Conservation (phyloP, 2,113 vertebrate genomes). For the Progne subis region DNA sequence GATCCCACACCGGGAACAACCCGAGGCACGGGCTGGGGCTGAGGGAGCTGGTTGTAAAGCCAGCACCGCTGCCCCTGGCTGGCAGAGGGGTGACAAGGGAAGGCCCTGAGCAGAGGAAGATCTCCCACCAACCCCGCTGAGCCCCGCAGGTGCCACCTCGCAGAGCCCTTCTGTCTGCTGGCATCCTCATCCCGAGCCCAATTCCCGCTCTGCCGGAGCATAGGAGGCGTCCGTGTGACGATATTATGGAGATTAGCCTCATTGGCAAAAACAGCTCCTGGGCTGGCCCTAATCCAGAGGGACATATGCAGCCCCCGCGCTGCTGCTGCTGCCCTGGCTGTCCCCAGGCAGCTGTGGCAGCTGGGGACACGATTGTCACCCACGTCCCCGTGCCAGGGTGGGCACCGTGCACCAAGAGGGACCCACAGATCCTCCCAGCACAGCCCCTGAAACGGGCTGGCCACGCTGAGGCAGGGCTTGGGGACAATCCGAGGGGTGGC, state of each 20-base stretch:
- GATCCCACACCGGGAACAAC: neutral
- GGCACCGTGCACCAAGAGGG: fast-evolving
- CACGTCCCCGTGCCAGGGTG: fast-evolving
- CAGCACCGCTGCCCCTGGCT: fast-evolving
- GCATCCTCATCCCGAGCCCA: neutral
- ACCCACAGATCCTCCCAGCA: neutral
- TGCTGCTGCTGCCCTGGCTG: neutral
- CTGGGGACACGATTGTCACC: neutral
- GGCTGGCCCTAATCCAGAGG: conserved; percentile 48
- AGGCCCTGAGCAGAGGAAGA: neutral
- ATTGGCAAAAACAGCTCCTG: conserved; percentile 25
- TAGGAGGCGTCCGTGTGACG: neutral
- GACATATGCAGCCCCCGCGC: neutral
- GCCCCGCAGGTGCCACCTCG: neutral
- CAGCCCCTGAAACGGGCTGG: neutral
- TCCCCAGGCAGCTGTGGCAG: neutral
- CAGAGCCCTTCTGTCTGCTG: neutral
- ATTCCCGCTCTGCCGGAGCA: neutral
- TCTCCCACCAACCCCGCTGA: neutral
- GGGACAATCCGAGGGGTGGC: fast-evolving
- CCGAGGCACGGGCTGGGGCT: neutral
- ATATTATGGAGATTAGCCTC: conserved; percentile 30
- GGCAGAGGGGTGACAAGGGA: fast-evolving
- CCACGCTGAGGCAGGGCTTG: fast-evolving
- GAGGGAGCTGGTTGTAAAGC: neutral